These are phyloP conservation scores for Lithodes maja DNA, from an alignment of 2,888 invertebrate genomes.

Conservation along the genomic window DNA sequence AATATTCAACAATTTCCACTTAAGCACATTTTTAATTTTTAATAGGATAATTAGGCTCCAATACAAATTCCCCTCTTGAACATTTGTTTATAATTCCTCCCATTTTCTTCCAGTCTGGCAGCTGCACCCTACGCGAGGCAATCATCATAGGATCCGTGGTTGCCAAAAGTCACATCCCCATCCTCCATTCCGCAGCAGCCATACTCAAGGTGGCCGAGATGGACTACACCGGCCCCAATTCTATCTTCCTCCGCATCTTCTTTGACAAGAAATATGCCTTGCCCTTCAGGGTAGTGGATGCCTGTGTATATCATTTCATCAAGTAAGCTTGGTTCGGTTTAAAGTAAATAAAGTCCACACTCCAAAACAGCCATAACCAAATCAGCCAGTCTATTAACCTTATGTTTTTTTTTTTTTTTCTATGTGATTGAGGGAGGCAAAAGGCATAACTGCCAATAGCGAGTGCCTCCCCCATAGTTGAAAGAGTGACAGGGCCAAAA, in stretches of 20 bases:
- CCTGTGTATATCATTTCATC: constrained; percentile 94
- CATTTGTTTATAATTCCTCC: neutral
- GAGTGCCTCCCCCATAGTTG: too few species aligned
- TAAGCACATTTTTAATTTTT: too few species aligned
- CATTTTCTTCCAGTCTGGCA: constrained; percentile 82
- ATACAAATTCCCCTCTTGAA: too few species aligned
- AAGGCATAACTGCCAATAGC: too few species aligned
- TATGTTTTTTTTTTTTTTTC: too few species aligned
- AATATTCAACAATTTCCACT: too few species aligned
- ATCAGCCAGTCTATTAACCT: too few species aligned
- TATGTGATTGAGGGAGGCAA: too few species aligned
- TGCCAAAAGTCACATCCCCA: constrained; percentile 92
- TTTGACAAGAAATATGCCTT: constrained; percentile 98
- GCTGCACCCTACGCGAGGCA: constrained; percentile 96
- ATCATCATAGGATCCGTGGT: constrained; percentile 95
- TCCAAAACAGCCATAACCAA: too few species aligned
- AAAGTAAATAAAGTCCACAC: too few species aligned
- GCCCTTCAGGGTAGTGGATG: constrained; percentile 95
- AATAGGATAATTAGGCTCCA: too few species aligned
- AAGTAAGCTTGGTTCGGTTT: constrained; percentile 78
- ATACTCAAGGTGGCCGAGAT: constrained; percentile 97
- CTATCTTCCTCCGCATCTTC: constrained; percentile 93
- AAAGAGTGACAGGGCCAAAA: too few species aligned
- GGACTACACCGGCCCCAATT: constrained; percentile 97
- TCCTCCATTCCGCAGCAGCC: constrained; percentile 95